These are phyloP conservation scores for Cordylochernes scorpioides DNA, from an alignment of 2,888 invertebrate species.

Conservation along the genomic window DNA sequence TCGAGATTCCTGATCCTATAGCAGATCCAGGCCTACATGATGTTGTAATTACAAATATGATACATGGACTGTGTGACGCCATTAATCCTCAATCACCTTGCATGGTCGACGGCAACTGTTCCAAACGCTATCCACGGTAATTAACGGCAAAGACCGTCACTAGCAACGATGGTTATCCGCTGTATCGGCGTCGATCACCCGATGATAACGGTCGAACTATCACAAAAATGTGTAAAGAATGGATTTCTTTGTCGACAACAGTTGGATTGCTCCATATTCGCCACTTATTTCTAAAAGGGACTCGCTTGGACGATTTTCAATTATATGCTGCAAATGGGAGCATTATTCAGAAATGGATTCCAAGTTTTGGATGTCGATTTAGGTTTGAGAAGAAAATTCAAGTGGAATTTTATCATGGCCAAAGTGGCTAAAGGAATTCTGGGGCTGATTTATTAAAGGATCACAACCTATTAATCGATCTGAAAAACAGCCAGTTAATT, in stretches of 20 bases:
- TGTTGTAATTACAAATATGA: constrained; percentile 1
- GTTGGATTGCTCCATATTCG: constrained; percentile 6
- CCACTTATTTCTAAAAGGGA: constrained; percentile 6
- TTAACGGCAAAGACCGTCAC: constrained; percentile 1
- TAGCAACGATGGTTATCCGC: constrained; percentile 4
- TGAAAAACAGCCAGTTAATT: no score
- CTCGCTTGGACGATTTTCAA: no score
- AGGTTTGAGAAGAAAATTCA: no score
- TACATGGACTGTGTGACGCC: constrained; percentile 5
- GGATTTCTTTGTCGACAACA: constrained; percentile 4
- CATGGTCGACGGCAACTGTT: constrained; percentile 6
- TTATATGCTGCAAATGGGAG: no score
- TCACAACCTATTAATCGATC: no score
- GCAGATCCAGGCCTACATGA: constrained; percentile 1
- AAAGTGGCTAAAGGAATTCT: no score
- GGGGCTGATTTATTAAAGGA: no score
- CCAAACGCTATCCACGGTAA: constrained; percentile 3
- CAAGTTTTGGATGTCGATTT: no score
- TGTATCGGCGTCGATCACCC: constrained; percentile 1
- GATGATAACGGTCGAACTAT: constrained; percentile 1
- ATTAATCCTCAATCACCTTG: constrained; percentile 3
- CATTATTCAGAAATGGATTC: no score
- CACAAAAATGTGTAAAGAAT: constrained; percentile 1
- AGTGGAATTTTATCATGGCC: no score
- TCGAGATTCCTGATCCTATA: constrained; percentile 7